Evolutionary conservation across 2,113 vertebrate genomes (phyloP).

Genomic region (Spheniscus mendiculus): DNA sequence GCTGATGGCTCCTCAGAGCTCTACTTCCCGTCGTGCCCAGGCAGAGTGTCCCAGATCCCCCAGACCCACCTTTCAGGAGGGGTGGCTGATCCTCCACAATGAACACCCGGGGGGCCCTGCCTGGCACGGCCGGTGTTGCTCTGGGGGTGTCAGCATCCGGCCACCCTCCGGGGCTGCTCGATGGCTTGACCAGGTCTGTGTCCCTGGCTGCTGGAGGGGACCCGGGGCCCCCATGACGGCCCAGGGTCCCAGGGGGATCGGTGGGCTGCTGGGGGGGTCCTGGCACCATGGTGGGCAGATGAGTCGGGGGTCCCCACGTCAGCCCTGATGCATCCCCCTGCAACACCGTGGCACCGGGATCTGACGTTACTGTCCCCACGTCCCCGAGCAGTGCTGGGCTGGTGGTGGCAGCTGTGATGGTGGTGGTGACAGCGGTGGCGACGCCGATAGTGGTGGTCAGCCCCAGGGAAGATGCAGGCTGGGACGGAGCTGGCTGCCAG

Average conservation of each 20-base stretch:
- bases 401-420: neutral
- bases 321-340: neutral
- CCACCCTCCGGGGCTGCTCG: neutral
- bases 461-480: neutral
- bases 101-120: constrained; percentile 14
- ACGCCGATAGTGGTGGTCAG: rapidly evolving
- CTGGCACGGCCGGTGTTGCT: rapidly evolving
- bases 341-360: rapidly evolving
- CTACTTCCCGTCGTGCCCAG: rapidly evolving
- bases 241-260: rapidly evolving
- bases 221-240: neutral
- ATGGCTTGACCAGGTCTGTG: neutral
- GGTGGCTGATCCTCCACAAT: constrained; percentile 48
- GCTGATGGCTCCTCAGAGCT: neutral
- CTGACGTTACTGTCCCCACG: rapidly evolving
- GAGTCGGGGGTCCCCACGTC: neutral
- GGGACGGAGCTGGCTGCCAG: neutral
- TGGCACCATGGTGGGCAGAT: rapidly evolving
- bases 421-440: neutral
- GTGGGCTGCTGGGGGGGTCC: neutral
- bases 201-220: neutral
- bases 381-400: neutral
- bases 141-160: rapidly evolving
- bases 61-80: constrained; percentile 24
- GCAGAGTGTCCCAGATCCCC: neutral